These are phyloP conservation scores for Bombus waltoni DNA, from an alignment of 1,140 invertebrate species.

Conservation along the genomic window DNA sequence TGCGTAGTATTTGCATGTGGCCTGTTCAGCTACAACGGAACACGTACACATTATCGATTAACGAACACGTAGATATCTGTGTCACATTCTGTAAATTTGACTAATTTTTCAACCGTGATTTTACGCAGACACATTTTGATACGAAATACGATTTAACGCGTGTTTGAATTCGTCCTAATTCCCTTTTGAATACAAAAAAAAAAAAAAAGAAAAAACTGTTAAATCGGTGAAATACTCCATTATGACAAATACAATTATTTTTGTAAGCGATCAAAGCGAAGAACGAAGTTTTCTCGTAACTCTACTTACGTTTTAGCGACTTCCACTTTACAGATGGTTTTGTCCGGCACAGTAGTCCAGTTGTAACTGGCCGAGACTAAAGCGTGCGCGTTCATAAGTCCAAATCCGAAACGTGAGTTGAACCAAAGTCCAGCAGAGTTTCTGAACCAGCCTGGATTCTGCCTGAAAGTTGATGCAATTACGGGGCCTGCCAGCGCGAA, in stretches of 20 bases:
- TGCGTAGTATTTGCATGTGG: neutral
- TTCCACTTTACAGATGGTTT: conserved; percentile 84
- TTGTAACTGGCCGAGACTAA: conserved; percentile 89
- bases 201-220: no score
- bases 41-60: conserved; percentile 18
- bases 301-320: conserved; percentile 35
- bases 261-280: no score
- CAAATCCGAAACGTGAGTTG: conserved; percentile 94
- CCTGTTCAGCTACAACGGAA: neutral
- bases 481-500: neutral
- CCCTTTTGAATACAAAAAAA: no score
- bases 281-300: neutral
- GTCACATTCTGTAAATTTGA: neutral
- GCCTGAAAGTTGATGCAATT: conserved; percentile 69
- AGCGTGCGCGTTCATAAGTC: conserved; percentile 93
- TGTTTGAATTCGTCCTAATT: no score
- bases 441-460: conserved; percentile 89
- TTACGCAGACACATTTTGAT: no score
- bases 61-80: neutral
- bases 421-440: conserved; percentile 90
- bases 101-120: neutral
- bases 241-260: no score
- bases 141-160: no score
- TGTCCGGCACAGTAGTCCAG: conserved; percentile 92
- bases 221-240: no score